These are phyloP conservation scores for Drosophila orena DNA, from an alignment of 1,140 invertebrate species.

Conservation along the genomic window DNA sequence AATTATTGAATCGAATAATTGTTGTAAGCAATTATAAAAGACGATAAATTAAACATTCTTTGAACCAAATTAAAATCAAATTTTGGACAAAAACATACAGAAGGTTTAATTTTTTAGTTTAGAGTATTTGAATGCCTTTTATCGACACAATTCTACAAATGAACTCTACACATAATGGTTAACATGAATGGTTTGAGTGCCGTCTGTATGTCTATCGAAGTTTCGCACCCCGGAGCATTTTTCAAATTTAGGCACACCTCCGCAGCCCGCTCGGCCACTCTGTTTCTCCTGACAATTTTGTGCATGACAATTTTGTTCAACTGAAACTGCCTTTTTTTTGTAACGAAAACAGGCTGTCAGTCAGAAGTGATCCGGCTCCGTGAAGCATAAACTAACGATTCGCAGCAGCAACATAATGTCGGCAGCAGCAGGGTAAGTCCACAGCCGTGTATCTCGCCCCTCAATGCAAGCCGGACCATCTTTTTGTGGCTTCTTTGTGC, in stretches of 20 bases:
- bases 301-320: constrained; percentile 49
- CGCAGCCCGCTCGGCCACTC: background rate
- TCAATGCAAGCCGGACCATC: constrained; percentile 9
- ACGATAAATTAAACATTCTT: too few relatives aligned
- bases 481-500: constrained; percentile 79
- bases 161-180: background rate
- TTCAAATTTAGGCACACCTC: background rate
- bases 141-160: too few relatives aligned
- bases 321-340: constrained; percentile 63
- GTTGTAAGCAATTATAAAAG: background rate
- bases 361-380: constrained; percentile 38
- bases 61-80: too few relatives aligned
- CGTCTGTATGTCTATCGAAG: too few relatives aligned
- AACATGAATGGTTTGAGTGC: background rate
- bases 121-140: background rate
- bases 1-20: too few relatives aligned
- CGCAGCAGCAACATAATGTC: constrained; percentile 63
- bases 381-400: constrained; percentile 19
- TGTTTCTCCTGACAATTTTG: constrained; percentile 7
- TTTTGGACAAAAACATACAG: too few relatives aligned
- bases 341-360: constrained; percentile 46
- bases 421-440: constrained; percentile 64
- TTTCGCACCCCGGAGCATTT: background rate
- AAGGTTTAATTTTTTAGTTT: background rate
- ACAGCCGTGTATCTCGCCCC: background rate